Evolutionary conservation across 2,888 invertebrate species (phyloP), one percentile per base, ranked within the genome.

Genomic region (Theodoxus fluviatilis): DNA sequence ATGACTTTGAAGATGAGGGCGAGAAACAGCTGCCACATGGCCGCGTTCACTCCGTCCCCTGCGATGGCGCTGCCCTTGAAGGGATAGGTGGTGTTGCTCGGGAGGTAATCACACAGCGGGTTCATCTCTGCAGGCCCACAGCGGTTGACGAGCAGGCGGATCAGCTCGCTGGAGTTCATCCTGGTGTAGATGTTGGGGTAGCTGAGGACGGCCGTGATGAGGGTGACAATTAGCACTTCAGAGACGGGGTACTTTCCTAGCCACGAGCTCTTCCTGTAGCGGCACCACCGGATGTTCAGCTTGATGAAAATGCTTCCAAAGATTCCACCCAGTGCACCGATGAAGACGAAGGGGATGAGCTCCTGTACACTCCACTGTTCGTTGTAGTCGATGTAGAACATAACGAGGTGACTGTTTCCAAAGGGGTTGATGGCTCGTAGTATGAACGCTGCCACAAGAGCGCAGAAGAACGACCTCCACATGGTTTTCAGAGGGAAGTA

Each of bases 381-480:
- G 76, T 94, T 95, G 89, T 98, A 98, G 88, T 99, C 96, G 12
- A 99, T 97, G 87, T 94, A 98, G 89, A 99, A 99, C 71, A 99
- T 90, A 40, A 98, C 98, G 1, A 98, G 95, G 87, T 98, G 97
- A 86, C 98, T 97, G 85, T 98, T 98, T 67, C 99, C 99, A 88
- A 99, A 99, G 1, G 99, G 99, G 89, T 99, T 98, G 84, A 99
- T 95, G 7, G 97, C 96, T 70, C 96, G 91, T 70, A 99, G 89
- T 66, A 99, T 94, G 87, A 99, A 98, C 3, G 97, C 98, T 0
- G 99, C 98, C 73, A 98, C 95, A 81, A 99, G 89, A 0, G 99
- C 99, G 87, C 98, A 99, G 90, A 99, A 99, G 89, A 99, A 99
- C 1, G 98, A 98, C 35, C 99, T 91, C 98, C 99, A 99, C 67